Conservation (phyloP, 2,888 invertebrate genomes). For the Eupithecia exiguata region DNA sequence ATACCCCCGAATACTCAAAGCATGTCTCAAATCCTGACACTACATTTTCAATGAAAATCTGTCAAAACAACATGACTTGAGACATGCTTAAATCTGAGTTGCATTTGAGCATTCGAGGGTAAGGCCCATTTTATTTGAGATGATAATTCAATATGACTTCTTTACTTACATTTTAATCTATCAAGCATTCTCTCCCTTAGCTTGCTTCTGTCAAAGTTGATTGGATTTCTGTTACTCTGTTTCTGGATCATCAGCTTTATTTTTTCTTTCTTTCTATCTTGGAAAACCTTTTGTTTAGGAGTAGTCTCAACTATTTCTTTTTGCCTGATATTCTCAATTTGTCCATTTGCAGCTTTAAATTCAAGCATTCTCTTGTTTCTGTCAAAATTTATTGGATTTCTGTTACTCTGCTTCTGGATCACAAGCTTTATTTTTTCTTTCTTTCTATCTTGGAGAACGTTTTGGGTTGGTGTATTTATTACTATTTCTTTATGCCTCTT, state of each 20-base stretch:
- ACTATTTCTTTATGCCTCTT: not conserved
- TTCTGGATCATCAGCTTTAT: constrained; percentile 53
- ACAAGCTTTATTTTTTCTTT: constrained; percentile 58
- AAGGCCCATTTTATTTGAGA: not conserved
- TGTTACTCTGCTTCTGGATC: constrained; percentile 50
- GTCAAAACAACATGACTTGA: too few species aligned
- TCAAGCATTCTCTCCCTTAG: constrained; percentile 87
- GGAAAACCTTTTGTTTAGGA: not conserved
- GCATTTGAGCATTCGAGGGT: too few species aligned
- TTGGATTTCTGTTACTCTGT: constrained; percentile 55
- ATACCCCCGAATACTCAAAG: too few species aligned
- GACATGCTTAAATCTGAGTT: too few species aligned
- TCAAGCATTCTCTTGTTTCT: constrained; percentile 85
- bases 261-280: constrained; percentile 55
- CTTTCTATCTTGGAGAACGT: constrained; percentile 43
- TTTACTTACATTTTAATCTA: constrained; percentile 86
- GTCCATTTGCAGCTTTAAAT: constrained; percentile 72
- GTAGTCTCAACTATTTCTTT: not conserved
- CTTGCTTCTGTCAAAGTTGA: constrained; percentile 58
- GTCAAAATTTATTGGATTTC: constrained; percentile 58
- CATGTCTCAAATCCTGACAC: too few species aligned
- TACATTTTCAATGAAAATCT: too few species aligned
- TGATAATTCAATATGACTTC: not conserved
- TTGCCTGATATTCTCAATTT: not conserved
- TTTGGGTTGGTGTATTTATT: not conserved